Conservation (phyloP, 2,113 vertebrate genomes). For the Turdus rufiventris region DNA sequence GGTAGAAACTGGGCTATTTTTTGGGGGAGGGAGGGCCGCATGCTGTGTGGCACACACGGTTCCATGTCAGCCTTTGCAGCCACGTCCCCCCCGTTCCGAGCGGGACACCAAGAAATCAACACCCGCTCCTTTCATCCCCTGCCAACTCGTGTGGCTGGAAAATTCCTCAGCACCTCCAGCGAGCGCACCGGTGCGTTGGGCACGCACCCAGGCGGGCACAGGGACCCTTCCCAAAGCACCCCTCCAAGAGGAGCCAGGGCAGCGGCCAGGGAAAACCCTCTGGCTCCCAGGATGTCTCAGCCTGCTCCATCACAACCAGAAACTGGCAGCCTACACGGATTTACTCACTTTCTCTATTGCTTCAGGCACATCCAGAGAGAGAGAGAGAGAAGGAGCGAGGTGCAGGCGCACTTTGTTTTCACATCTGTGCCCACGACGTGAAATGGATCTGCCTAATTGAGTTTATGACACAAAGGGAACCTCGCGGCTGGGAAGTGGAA, state of each 20-base stretch:
- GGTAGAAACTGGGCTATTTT: slow-evolving; percentile 29
- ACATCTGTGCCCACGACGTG: slow-evolving; percentile 43
- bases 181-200: not conserved
- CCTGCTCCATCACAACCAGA: not conserved
- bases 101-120: slow-evolving; percentile 42
- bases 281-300: not conserved
- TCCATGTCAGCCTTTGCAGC: not conserved
- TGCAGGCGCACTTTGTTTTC: not conserved
- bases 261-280: not conserved
- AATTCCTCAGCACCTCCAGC: slow-evolving; percentile 56
- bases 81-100: not conserved
- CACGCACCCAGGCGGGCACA: no score
- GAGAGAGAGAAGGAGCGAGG: not conserved
- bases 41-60: slow-evolving; percentile 47
- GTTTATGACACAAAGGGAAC: slow-evolving; percentile 69
- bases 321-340: not conserved
- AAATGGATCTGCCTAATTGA: slow-evolving; percentile 66
- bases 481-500: slow-evolving; percentile 63
- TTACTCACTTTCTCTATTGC: not conserved
- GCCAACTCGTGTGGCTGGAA: slow-evolving; percentile 42
- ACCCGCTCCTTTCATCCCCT: slow-evolving; percentile 60
- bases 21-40: slow-evolving; percentile 18
- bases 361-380: not conserved
- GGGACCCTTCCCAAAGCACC: not conserved
- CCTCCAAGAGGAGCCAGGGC: not conserved